phyloP scores from a whole-genome alignment of 2,888 invertebrate genomes.

The Nipponacmea schrenckii region DNA sequence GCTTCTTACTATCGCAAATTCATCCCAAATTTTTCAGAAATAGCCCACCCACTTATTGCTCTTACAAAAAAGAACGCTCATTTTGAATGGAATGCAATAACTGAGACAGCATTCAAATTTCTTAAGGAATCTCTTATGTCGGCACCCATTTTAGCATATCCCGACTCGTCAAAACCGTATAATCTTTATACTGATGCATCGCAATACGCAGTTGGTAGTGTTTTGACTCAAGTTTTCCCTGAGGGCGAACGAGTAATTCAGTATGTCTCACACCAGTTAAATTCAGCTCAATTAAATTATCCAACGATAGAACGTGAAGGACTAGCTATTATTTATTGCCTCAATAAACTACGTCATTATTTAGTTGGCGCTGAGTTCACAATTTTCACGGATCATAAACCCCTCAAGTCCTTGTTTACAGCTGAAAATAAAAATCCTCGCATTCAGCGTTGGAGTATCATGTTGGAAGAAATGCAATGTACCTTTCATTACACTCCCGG shows the following conservation, averaged over 20 bases:
- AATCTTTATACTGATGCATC: slow-evolving; percentile 14
- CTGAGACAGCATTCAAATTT: slow-evolving; percentile 7
- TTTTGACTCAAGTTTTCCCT: background rate
- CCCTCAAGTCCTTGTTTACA: slow-evolving; percentile 6
- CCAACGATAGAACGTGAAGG: slow-evolving; percentile 11
- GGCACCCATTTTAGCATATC: slow-evolving; percentile 7
- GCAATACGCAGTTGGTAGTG: slow-evolving; percentile 11
- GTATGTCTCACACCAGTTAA: slow-evolving; percentile 9
- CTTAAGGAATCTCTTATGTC: slow-evolving; percentile 9
- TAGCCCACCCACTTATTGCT: background rate
- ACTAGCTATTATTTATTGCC: background rate
- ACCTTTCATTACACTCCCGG: background rate
- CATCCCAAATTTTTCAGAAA: slow-evolving; percentile 1
- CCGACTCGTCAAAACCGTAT: background rate
- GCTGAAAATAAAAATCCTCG: slow-evolving; percentile 11
- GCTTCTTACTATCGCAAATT: background rate
- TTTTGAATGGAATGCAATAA: slow-evolving; percentile 6
- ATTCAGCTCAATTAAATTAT: background rate
- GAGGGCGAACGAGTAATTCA: slow-evolving; percentile 2
- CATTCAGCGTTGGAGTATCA: background rate
- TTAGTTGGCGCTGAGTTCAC: slow-evolving; percentile 9
- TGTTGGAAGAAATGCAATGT: slow-evolving; percentile 13
- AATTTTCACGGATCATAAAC: slow-evolving; percentile 15
- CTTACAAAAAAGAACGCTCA: slow-evolving; percentile 9
- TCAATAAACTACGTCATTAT: background rate